These are phyloP conservation scores for Penaeus chinensis DNA, from an alignment of 1,140 invertebrate species.

Conservation along the genomic window DNA sequence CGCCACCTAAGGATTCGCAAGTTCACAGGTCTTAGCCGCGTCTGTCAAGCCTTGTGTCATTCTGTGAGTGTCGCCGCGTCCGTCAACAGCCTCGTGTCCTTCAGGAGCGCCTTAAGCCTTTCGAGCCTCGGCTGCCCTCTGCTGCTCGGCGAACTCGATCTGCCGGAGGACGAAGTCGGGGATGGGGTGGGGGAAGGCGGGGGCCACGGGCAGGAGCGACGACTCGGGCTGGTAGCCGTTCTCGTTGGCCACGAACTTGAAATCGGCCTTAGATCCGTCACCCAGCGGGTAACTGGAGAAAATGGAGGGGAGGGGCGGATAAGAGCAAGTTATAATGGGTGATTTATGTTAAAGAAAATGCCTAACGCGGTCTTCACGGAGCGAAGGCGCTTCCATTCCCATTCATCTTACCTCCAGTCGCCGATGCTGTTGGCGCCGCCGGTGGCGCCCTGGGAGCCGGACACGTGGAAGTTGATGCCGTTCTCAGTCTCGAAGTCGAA, in stretches of 20 bases:
- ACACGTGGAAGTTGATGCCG: not conserved
- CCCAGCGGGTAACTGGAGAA: constrained; percentile 10
- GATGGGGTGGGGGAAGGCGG: constrained; percentile 36
- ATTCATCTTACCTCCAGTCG: not conserved
- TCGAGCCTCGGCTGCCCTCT: constrained; percentile 27
- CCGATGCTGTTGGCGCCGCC: constrained; percentile 14
- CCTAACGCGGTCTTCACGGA: too few relatives aligned
- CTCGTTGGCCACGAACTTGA: constrained; percentile 42
- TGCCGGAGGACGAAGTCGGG: constrained; percentile 37
- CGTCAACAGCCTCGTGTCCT: too few relatives aligned
- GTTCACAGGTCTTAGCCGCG: too few relatives aligned
- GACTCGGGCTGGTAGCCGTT: constrained; percentile 32
- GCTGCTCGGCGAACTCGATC: constrained; percentile 42
- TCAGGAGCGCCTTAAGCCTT: not conserved
- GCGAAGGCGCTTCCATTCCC: too few relatives aligned
- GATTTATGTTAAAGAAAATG: not conserved
- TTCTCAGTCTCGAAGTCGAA: constrained; percentile 4
- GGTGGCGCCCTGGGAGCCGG: constrained; percentile 7
- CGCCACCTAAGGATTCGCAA: too few relatives aligned
- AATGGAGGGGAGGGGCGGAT: not conserved
- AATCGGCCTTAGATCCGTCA: constrained; percentile 9
- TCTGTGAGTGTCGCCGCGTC: too few relatives aligned
- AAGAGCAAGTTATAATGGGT: not conserved
- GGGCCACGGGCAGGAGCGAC: constrained; percentile 38
- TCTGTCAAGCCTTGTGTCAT: too few relatives aligned